Evolutionary conservation across 2,797 vertebrate genomes (phyloP), one percentile per base, ranked within the genome.

Genomic region (Enteromius argenteus): DNA sequence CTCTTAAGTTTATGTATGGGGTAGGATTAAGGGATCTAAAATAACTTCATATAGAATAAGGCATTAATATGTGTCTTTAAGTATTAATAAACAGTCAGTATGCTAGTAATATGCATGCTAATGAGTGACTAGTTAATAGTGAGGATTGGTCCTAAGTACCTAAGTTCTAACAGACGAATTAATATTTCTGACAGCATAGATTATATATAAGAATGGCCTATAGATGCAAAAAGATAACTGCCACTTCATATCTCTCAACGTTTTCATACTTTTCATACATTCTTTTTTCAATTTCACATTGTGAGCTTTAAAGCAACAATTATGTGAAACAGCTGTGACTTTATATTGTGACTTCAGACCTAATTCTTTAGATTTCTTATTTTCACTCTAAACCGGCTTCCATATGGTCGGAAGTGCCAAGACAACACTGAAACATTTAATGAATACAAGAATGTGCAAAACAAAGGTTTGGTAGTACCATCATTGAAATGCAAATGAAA

Each of bases 321-420:
- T 73, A 73, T 32, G 44, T 5, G 8, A 73, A 73, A 73, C 44
- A 49, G 7, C 44, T 49, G 15, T 19, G 7, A 44, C 68, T 71
- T 44, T 15, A 46, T 17, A 27, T 27, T 17, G 13, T 42, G 23
- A 71, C 14, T 46, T 46, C 15, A 46, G 23, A 72, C 15, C 7
- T 71, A 1, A 17, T 66, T 72, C 30, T 72, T 7, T 17, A 14
- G 21, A 10, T 7, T 11, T 19, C 0, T 73, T 21, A 49, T 21
- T 73, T 73, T 51, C 71, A 32, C 27, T 73, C 71, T 32, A 27
- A 73, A 73, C 27, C 49, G 71, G 27, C 27, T 73, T 73, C 27
- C 17, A 51, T 21, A 13, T 35, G 42, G 8, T 35, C 5, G 14
- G 5, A 35, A 74, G 19, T 53, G 30, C 9, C 17, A 51, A 32